These are phyloP conservation scores for Diglossa brunneiventris DNA, from an alignment of 2,113 vertebrate species.

Conservation along the genomic window DNA sequence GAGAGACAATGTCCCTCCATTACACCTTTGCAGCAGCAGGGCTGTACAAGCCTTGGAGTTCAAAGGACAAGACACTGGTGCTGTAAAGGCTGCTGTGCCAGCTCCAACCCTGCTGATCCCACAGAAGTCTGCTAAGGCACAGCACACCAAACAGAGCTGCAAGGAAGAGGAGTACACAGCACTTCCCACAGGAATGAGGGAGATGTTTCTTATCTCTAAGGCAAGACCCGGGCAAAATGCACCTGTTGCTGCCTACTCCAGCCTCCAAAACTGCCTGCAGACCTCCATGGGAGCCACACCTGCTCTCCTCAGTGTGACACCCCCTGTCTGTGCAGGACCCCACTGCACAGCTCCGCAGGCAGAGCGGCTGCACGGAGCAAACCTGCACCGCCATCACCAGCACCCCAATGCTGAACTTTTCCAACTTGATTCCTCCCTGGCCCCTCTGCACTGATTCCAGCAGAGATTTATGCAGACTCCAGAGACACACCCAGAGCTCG, in stretches of 20 bases:
- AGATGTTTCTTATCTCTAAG: rapidly evolving
- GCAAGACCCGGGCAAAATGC: rapidly evolving
- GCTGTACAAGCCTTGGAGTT: rapidly evolving
- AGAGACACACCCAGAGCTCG: background rate
- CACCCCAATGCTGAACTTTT: rapidly evolving
- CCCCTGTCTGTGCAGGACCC: rapidly evolving
- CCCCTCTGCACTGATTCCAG: background rate
- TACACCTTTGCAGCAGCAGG: background rate
- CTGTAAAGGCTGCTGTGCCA: background rate
- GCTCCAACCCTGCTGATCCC: rapidly evolving
- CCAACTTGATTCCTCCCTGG: background rate
- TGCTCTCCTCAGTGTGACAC: rapidly evolving
- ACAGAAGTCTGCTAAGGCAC: background rate
- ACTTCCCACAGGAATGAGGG: background rate
- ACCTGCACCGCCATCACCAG: rapidly evolving
- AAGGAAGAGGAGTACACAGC: background rate
- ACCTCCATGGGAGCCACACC: rapidly evolving
- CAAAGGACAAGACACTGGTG: background rate
- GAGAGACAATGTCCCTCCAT: rapidly evolving
- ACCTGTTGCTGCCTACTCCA: background rate
- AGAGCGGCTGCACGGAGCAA: rapidly evolving
- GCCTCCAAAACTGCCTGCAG: background rate
- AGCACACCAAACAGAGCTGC: background rate
- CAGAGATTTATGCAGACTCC: background rate
- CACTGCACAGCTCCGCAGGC: rapidly evolving